Evolutionary conservation across 1,140 invertebrate species (phyloP), one percentile per base, ranked within the genome.

Genomic region (Ctenoplectra terminalis): DNA sequence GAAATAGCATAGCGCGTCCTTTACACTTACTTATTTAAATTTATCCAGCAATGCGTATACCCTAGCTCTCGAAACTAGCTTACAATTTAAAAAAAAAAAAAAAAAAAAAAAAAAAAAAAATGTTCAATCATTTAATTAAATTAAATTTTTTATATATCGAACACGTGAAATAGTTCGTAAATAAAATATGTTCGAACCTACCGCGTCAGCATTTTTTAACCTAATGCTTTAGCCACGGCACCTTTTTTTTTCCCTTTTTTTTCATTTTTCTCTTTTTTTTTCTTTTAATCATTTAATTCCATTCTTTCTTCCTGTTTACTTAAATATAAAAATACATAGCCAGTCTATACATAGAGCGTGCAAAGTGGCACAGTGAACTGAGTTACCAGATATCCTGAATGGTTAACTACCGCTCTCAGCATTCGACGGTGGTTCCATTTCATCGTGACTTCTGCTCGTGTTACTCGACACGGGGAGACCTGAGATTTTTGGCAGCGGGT

Each of bases 241-340:
- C 90, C 88, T 66, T 82, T 83, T 60, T 84, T 78, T 43, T 60
- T 88, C 84, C 76, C 79, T 83, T 85, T 77, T 74, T 77, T 84
- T 83, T 84, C 77, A 67, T 76, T 34, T 66, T 56, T 31, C 40
- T 40, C 67, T 66, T 80, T 61, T 72, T 52, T 60, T 60, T 86
- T 82, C 40, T 61, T 80, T 80, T 64, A 46, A 73, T 64, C 26
- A 54, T 79, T 88, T 88, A 87, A 84, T 88, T 79, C 69, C 75
- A 54, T 82, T 78, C 40, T 63, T 79, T 54, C 63, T 43, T 86
- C 56, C 80, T 74, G 80, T 87, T 94, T 91, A 94, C 91, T 93
- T 93, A 93, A 93, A 93, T 93, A 93, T 93, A 94, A 93, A 94
- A 94, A 94, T 94, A 94, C 93, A 94, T 94, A 94, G 92, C 93